Percentiles rank a stretch among this genome's conserved stretches.
phyloP scores from a whole-genome alignment of 1,140 invertebrate species.

The Papilio machaon region DNA sequence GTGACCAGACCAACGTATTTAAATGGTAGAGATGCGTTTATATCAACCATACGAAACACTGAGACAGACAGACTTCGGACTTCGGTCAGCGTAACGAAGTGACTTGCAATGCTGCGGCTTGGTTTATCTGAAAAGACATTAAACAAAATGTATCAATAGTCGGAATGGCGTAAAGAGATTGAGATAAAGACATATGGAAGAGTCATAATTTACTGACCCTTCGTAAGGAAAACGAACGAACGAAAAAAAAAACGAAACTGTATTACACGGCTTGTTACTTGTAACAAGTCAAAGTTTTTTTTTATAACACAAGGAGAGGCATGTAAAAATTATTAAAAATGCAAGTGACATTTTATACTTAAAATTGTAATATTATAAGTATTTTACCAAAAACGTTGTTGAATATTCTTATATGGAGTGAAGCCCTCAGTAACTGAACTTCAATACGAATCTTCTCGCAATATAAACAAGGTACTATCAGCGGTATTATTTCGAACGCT shows the following conservation, averaged over 20 bases:
- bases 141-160: not conserved
- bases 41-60: conserved; percentile 8
- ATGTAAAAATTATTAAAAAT: too few species aligned
- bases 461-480: conserved; percentile 1
- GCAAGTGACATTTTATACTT: too few species aligned
- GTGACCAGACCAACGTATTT: not conserved
- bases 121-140: conserved; percentile 1
- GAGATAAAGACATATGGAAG: too few species aligned
- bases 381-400: conserved; percentile 2
- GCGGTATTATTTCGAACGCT: not conserved
- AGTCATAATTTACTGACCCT: too few species aligned
- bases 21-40: not conserved
- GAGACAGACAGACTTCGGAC: not conserved
- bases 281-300: too few species aligned
- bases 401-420: conserved; percentile 2
- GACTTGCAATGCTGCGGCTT: not conserved
- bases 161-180: too few species aligned
- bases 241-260: too few species aligned
- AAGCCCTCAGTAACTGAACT: not conserved
- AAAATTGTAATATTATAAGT: not conserved
- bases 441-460: not conserved
- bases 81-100: not conserved
- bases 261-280: too few species aligned
- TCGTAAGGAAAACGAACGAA: not conserved
- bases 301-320: too few species aligned